phyloP scores from a whole-genome alignment of 2,888 invertebrate genomes.

The Drosophila leonis region DNA sequence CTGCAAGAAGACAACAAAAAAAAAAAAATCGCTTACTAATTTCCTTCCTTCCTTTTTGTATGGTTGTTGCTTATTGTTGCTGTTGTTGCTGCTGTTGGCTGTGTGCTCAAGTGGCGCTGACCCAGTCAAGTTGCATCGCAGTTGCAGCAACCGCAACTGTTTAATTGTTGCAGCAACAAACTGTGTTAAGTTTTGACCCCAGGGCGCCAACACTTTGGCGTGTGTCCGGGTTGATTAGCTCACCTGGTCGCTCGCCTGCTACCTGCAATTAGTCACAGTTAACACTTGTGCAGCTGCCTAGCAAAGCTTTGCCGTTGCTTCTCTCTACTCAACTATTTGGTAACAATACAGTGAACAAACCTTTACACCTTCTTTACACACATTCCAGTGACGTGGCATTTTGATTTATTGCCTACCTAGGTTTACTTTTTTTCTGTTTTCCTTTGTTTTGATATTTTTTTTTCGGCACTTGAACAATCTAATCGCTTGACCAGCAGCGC shows the following conservation, averaged over 20 bases:
- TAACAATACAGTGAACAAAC: constrained; percentile 8
- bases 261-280: constrained; percentile 51
- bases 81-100: constrained; percentile 27
- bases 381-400: constrained; percentile 44
- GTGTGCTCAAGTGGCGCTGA: constrained; percentile 77
- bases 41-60: constrained; percentile 47
- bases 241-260: constrained; percentile 12
- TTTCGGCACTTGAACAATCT: constrained; percentile 41
- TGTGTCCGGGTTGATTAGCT: constrained; percentile 73
- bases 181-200: constrained; percentile 83
- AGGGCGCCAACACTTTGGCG: constrained; percentile 49
- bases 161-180: constrained; percentile 73
- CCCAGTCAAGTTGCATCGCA: constrained; percentile 65
- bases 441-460: constrained; percentile 11
- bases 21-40: constrained; percentile 38
- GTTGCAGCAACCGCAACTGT: constrained; percentile 60
- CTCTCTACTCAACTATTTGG: neutral
- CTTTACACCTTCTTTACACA: neutral
- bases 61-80: constrained; percentile 11
- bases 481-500: constrained; percentile 36
- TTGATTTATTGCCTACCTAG: constrained; percentile 40
- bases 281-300: constrained; percentile 24
- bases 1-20: neutral
- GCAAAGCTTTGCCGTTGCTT: neutral
- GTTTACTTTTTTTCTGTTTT: constrained; percentile 4